Percentiles rank a stretch among this genome's conserved stretches.
These are phyloP conservation scores for Tragulus kanchil DNA, from an alignment of 2,113 vertebrate genomes.

Conservation along the genomic window DNA sequence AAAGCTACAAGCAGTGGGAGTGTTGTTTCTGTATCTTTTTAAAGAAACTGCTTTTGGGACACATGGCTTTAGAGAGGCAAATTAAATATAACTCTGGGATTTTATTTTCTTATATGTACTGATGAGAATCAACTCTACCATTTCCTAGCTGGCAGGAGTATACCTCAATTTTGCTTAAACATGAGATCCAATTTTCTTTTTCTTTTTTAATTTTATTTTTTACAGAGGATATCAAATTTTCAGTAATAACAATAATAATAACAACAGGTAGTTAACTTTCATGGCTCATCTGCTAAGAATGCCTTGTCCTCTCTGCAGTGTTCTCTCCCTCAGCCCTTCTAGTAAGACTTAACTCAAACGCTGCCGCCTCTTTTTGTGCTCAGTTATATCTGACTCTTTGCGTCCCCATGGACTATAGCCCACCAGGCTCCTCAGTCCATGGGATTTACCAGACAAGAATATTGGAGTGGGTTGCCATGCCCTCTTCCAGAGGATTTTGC, in stretches of 20 bases:
- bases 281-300: neutral
- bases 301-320: neutral
- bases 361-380: neutral
- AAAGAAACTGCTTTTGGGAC: slow-evolving; percentile 30
- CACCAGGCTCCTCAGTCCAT: neutral
- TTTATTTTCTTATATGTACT: slow-evolving; percentile 22
- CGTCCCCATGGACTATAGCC: neutral
- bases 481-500: neutral
- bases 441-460: neutral
- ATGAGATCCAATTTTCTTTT: slow-evolving; percentile 35
- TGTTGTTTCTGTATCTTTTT: slow-evolving; percentile 1
- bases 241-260: neutral
- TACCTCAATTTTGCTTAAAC: slow-evolving; percentile 47
- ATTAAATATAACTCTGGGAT: neutral
- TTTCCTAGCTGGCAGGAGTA: slow-evolving; percentile 1
- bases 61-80: neutral
- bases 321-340: neutral
- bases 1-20: slow-evolving; percentile 31
- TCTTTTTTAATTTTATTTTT: no score
- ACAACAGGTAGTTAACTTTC: neutral
- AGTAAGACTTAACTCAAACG: neutral
- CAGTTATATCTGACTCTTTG: neutral
- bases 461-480: neutral
- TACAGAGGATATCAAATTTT: neutral
- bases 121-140: neutral